Evolutionary conservation across 1,140 invertebrate genomes (phyloP).

Genomic region (Whitmania pigra): DNA sequence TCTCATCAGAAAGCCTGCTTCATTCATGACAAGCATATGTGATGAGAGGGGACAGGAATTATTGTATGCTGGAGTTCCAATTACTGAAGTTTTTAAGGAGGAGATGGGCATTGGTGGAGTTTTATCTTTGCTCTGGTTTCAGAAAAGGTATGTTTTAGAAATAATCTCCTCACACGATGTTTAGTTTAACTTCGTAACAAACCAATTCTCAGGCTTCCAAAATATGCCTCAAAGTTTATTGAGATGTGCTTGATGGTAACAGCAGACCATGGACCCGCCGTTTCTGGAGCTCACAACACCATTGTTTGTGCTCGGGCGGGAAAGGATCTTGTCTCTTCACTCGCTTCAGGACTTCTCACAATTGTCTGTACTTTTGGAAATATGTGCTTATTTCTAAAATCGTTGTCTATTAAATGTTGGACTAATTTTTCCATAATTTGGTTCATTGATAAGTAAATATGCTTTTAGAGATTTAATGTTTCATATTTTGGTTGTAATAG

Average conservation of each 20-base stretch:
- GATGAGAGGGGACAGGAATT: slow-evolving; percentile 97
- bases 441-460: no score
- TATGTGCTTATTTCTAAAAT: slow-evolving; percentile 12
- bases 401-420: background rate
- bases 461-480: background rate
- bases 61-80: slow-evolving; percentile 94
- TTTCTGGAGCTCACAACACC: slow-evolving; percentile 96
- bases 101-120: slow-evolving; percentile 91
- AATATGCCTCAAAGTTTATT: slow-evolving; percentile 90
- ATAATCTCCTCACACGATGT: background rate
- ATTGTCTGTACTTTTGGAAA: slow-evolving; percentile 61
- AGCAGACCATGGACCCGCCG: slow-evolving; percentile 96
- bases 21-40: slow-evolving; percentile 98
- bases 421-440: no score
- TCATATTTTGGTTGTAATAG: background rate
- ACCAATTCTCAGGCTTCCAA: slow-evolving; percentile 56
- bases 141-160: slow-evolving; percentile 49
- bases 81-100: slow-evolving; percentile 69
- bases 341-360: slow-evolving; percentile 88
- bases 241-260: slow-evolving; percentile 99
- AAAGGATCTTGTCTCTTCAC: slow-evolving; percentile 92
- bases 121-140: slow-evolving; percentile 80
- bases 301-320: slow-evolving; percentile 97
- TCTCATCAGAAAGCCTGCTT: slow-evolving; percentile 92
- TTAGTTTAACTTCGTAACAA: background rate